These are phyloP conservation scores for Phalacrocorax aristotelis DNA, from an alignment of 2,113 vertebrate species.

Conservation along the genomic window DNA sequence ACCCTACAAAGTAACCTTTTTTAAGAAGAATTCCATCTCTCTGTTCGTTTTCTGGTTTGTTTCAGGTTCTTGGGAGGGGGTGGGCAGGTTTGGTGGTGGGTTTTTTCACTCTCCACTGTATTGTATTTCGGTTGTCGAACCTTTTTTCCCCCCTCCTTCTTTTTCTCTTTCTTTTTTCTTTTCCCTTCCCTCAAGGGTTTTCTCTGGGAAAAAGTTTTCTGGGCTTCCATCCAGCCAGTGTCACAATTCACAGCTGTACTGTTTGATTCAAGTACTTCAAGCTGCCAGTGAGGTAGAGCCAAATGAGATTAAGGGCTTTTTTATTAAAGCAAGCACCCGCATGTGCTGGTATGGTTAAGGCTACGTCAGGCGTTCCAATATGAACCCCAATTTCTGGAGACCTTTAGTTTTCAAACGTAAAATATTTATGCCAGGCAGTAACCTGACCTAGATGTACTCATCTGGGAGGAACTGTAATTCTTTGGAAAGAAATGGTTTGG, in stretches of 20 bases:
- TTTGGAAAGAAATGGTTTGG: slow-evolving; percentile 12
- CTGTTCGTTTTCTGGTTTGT: not conserved
- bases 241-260: slow-evolving; percentile 68
- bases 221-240: slow-evolving; percentile 45
- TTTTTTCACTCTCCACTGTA: not conserved
- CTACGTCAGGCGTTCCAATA: not conserved
- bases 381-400: slow-evolving; percentile 14
- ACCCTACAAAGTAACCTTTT: slow-evolving; percentile 12
- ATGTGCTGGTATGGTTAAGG: not conserved
- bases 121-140: slow-evolving; percentile 7
- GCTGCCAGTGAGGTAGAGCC: slow-evolving; percentile 62
- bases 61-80: not conserved
- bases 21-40: not conserved
- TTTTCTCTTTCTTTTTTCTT: not conserved
- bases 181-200: slow-evolving; percentile 37
- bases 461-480: slow-evolving; percentile 41
- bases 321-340: slow-evolving; percentile 50
- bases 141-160: not conserved
- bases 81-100: not conserved
- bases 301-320: slow-evolving; percentile 70
- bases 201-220: slow-evolving; percentile 68
- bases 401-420: not conserved
- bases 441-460: slow-evolving; percentile 19
- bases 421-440: slow-evolving; percentile 50
- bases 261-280: slow-evolving; percentile 67